These are phyloP conservation scores for Chloroclystis v-ata DNA, from an alignment of 2,888 invertebrate species.

Conservation along the genomic window DNA sequence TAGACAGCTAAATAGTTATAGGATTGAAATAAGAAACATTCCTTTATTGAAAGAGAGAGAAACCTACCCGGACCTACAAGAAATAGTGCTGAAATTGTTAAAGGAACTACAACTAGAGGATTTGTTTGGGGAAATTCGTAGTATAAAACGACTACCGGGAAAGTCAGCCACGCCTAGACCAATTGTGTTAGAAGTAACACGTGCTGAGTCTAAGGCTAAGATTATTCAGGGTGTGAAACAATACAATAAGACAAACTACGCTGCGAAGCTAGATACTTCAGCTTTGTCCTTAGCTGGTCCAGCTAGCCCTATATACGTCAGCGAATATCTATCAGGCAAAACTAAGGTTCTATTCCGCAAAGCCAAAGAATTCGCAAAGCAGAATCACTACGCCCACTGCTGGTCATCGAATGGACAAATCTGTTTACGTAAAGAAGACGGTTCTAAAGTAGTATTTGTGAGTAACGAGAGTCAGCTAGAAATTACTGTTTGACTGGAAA, in stretches of 20 bases:
- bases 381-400: too few species aligned
- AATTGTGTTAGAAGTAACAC: background rate
- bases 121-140: background rate
- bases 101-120: background rate
- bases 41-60: background rate
- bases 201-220: background rate
- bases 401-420: too few species aligned
- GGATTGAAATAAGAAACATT: background rate
- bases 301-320: background rate
- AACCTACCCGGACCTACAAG: background rate
- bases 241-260: background rate
- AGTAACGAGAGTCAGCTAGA: too few species aligned
- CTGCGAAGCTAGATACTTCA: background rate
- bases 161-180: background rate
- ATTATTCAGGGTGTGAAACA: background rate
- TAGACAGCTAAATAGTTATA: background rate
- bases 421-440: too few species aligned
- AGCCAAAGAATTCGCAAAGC: too few species aligned
- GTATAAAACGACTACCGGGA: background rate
- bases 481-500: too few species aligned
- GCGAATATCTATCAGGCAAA: background rate
- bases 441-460: too few species aligned
- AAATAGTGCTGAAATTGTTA: background rate
- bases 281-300: background rate
- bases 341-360: too few species aligned